phyloP scores from a whole-genome alignment of 2,888 invertebrate genomes.

The Drosophila mettleri region DNA sequence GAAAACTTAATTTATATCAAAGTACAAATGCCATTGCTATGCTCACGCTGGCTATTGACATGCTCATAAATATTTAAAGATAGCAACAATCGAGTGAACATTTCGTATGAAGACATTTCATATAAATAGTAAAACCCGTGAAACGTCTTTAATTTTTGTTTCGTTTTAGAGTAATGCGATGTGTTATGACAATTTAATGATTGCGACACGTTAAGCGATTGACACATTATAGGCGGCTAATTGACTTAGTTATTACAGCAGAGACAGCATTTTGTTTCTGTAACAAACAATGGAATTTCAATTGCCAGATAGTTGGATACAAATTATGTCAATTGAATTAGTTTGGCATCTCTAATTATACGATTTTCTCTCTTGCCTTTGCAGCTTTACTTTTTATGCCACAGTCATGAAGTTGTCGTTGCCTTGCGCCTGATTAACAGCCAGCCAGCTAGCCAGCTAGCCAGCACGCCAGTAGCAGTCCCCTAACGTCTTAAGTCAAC shows the following conservation, averaged over 20 bases:
- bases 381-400: constrained; percentile 43
- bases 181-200: constrained; percentile 46
- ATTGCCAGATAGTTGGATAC: constrained; percentile 26
- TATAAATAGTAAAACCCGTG: constrained; percentile 17
- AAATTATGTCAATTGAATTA: constrained; percentile 29
- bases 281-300: constrained; percentile 31
- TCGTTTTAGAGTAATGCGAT: constrained; percentile 37
- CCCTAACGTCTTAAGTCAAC: constrained; percentile 14
- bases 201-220: constrained; percentile 46
- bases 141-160: constrained; percentile 11
- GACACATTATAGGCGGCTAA: constrained; percentile 45
- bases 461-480: constrained; percentile 41
- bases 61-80: constrained; percentile 21
- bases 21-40: not conserved
- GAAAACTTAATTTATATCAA: not conserved
- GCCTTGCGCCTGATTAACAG: constrained; percentile 20
- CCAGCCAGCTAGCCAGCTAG: constrained; percentile 36
- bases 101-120: constrained; percentile 1
- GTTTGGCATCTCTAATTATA: constrained; percentile 16
- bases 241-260: constrained; percentile 44
- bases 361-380: constrained; percentile 15
- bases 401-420: constrained; percentile 48
- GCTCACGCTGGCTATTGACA: not conserved
- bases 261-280: not conserved
- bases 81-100: constrained; percentile 7